phyloP scores from a whole-genome alignment of 2,113 vertebrate species.

The Coptodon bakossiorum region DNA sequence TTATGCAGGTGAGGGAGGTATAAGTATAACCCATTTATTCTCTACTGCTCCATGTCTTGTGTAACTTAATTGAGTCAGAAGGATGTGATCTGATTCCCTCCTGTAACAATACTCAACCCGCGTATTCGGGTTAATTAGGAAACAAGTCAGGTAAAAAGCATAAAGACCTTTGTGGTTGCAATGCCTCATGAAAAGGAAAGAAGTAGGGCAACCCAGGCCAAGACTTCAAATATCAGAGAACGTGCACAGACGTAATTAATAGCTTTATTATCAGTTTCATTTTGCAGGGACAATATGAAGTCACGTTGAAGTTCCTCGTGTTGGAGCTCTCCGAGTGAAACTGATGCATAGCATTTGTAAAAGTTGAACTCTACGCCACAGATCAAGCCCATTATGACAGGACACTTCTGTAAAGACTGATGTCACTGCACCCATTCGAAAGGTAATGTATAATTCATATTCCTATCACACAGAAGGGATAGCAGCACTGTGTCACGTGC shows the following conservation, averaged over 20 bases:
- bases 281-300: background rate
- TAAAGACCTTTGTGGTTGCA: background rate
- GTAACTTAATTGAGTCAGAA: background rate
- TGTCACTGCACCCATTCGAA: background rate
- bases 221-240: background rate
- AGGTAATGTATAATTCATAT: slow-evolving; percentile 36
- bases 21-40: background rate
- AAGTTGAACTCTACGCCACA: background rate
- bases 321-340: background rate
- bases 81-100: background rate
- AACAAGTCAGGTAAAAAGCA: background rate
- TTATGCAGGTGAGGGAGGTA: background rate
- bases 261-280: background rate
- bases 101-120: background rate
- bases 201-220: background rate
- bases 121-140: background rate
- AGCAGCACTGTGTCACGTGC: background rate
- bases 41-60: background rate
- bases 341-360: background rate
- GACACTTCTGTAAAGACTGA: background rate
- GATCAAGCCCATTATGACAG: background rate
- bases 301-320: background rate
- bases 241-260: background rate
- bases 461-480: background rate
- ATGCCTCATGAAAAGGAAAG: background rate